These are phyloP conservation scores for Campoplex capitator DNA, from an alignment of 2,888 invertebrate species.

Conservation along the genomic window DNA sequence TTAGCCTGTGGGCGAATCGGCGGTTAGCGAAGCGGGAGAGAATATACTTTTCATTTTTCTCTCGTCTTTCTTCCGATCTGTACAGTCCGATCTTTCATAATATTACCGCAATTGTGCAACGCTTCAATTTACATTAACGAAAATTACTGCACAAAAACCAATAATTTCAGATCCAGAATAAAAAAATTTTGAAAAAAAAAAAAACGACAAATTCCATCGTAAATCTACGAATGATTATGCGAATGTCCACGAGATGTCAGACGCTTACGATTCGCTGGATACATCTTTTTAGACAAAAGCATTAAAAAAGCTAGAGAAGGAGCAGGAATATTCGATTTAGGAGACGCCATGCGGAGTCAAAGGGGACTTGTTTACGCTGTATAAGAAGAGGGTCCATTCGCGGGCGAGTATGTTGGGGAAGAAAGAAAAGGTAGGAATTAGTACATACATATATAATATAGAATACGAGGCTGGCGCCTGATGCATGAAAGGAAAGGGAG, in stretches of 20 bases:
- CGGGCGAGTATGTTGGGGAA: constrained; percentile 1
- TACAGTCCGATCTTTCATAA: background rate
- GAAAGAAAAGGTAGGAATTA: constrained; percentile 24
- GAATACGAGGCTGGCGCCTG: constrained; percentile 23
- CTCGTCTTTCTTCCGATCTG: background rate
- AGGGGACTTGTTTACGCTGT: constrained; percentile 1
- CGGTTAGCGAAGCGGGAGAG: constrained; percentile 22
- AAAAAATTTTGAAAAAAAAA: background rate
- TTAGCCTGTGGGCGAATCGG: constrained; percentile 57
- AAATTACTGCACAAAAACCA: background rate
- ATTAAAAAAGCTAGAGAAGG: background rate
- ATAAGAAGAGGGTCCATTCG: constrained; percentile 16
- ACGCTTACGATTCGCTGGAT: background rate
- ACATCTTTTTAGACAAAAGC: background rate
- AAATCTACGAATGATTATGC: background rate
- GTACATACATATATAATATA: constrained; percentile 20
- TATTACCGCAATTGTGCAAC: background rate
- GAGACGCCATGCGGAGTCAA: background rate
- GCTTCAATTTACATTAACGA: background rate
- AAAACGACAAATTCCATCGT: background rate
- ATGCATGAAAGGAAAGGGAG: constrained; percentile 21
- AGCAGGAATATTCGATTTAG: background rate
- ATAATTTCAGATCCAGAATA: background rate
- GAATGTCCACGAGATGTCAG: constrained; percentile 1
- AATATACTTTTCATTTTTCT: background rate